Evolutionary conservation across 2,113 vertebrate species (phyloP).

Genomic region (Leiothrix lutea): DNA sequence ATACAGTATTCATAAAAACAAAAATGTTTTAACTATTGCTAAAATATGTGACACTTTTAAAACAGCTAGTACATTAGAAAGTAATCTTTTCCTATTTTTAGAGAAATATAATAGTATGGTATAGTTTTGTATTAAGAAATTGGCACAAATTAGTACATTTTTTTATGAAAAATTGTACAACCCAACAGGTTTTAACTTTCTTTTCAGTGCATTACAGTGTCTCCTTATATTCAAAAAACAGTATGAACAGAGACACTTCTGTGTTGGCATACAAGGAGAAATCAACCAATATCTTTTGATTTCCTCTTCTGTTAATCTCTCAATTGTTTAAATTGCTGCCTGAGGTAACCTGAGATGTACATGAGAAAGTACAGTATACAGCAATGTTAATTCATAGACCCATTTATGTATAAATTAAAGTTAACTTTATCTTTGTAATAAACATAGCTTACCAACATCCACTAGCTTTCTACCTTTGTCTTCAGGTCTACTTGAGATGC

Average conservation of each 20-base stretch:
- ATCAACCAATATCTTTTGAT: slow-evolving; percentile 60
- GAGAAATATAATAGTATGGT: not conserved
- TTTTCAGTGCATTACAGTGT: not conserved
- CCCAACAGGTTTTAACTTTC: not conserved
- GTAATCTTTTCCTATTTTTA: not conserved
- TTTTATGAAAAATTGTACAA: not conserved
- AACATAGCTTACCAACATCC: not conserved
- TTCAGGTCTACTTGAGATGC: not conserved
- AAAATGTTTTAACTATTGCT: not conserved
- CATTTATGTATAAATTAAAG: not conserved
- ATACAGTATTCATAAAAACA: not conserved
- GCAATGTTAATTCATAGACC: not conserved
- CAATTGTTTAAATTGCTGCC: slow-evolving; percentile 28
- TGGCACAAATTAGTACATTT: not conserved
- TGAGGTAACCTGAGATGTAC: slow-evolving; percentile 21
- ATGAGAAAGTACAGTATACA: not conserved
- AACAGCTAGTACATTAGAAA: not conserved
- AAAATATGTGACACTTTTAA: not conserved
- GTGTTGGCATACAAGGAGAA: not conserved
- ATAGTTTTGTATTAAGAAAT: not conserved
- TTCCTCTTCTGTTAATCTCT: slow-evolving; percentile 56
- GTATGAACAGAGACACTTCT: not conserved
- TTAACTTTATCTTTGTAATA: not conserved
- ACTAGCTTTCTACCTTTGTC: not conserved
- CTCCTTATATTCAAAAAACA: not conserved